phyloP scores from a whole-genome alignment of 2,888 invertebrate genomes.

The Caenorhabditis macrosperma region DNA sequence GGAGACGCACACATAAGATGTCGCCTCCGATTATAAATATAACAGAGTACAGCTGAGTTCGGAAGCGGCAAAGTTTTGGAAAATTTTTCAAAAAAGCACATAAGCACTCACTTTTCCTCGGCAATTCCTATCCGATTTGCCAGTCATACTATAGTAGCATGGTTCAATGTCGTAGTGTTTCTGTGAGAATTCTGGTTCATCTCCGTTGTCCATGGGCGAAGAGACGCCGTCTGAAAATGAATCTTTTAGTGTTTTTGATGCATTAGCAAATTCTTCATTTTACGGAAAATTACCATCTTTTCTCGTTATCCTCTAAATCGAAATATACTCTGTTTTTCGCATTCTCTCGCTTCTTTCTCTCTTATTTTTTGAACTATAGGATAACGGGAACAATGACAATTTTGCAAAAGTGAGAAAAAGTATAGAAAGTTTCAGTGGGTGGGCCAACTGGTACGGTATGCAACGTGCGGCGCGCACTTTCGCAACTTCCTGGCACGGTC shows the following conservation, averaged over 20 bases:
- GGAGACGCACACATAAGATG: slow-evolving; percentile 39
- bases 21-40: slow-evolving; percentile 51
- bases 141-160: slow-evolving; percentile 64
- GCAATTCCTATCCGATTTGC: slow-evolving; percentile 60
- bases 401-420: neutral
- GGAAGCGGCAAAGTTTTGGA: neutral
- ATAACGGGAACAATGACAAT: no score
- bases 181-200: slow-evolving; percentile 61
- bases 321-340: no score
- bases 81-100: neutral
- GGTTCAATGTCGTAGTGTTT: slow-evolving; percentile 64
- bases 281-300: no score
- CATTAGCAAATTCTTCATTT: neutral
- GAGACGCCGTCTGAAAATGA: slow-evolving; percentile 54
- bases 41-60: slow-evolving; percentile 29
- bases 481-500: slow-evolving; percentile 11
- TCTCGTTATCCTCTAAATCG: no score
- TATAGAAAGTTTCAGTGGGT: no score
- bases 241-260: neutral
- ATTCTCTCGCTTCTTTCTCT: no score
- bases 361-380: neutral
- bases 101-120: slow-evolving; percentile 65
- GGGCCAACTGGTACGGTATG: neutral
- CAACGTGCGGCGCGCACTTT: slow-evolving; percentile 10
- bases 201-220: slow-evolving; percentile 52